These are phyloP conservation scores for Lasiommata megera DNA, from an alignment of 2,888 invertebrate species.

Conservation along the genomic window DNA sequence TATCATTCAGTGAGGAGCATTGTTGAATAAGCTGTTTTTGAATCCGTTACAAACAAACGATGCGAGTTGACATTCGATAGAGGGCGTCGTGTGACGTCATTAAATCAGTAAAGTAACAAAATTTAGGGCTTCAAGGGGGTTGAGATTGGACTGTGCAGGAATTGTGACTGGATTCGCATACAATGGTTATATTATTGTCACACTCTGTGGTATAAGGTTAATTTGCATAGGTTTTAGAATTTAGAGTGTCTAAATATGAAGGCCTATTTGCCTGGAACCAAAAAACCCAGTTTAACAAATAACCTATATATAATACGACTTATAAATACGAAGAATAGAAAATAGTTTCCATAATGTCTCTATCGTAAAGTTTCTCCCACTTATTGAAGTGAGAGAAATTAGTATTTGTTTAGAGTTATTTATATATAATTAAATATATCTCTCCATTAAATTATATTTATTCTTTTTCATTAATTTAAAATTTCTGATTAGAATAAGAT, in stretches of 20 bases:
- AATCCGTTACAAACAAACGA: constrained; percentile 39
- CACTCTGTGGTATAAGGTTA: constrained; percentile 5
- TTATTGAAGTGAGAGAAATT: too few relatives aligned
- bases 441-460: too few relatives aligned
- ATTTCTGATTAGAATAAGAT: too few relatives aligned
- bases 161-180: constrained; percentile 8
- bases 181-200: constrained; percentile 6
- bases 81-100: constrained; percentile 77
- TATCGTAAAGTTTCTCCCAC: too few relatives aligned
- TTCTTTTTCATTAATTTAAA: too few relatives aligned
- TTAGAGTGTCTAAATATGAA: background rate
- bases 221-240: constrained; percentile 6
- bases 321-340: too few relatives aligned
- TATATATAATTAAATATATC: too few relatives aligned
- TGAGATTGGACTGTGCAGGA: constrained; percentile 46
- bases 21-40: constrained; percentile 34
- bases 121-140: constrained; percentile 67
- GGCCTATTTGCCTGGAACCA: too few relatives aligned
- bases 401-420: too few relatives aligned
- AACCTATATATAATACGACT: too few relatives aligned
- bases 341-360: too few relatives aligned
- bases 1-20: constrained; percentile 10
- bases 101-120: constrained; percentile 77
- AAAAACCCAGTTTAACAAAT: too few relatives aligned
- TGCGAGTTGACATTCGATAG: constrained; percentile 79